A percentile compares a stretch with the other conserved stretches of the same genome.
Evolutionary conservation across 1,140 invertebrate genomes (phyloP).

Genomic region (Drosophila dunni): DNA sequence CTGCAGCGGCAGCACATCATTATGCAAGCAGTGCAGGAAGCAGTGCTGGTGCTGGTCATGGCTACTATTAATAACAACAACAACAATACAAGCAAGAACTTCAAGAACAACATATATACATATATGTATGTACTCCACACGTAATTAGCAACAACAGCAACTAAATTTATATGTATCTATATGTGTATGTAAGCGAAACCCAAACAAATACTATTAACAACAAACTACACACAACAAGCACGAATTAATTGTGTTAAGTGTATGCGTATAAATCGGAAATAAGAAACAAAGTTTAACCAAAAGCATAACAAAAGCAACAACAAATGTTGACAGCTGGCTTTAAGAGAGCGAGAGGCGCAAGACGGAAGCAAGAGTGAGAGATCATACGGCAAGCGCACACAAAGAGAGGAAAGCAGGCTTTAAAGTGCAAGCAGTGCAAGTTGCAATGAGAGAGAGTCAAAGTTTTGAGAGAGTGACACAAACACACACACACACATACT

Average conservation of each 20-base stretch:
- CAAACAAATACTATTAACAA: not conserved
- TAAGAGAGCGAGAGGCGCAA: not conserved
- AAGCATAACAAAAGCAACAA: slow-evolving; percentile 20
- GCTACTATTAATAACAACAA: slow-evolving; percentile 45
- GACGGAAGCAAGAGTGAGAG: not conserved
- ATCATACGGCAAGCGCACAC: not conserved
- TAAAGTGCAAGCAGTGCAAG: not conserved
- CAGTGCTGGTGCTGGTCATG: slow-evolving; percentile 24
- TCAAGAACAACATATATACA: slow-evolving; percentile 12
- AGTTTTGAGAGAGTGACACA: too few relatives aligned
- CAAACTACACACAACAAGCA: slow-evolving; percentile 17
- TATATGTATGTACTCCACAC: slow-evolving; percentile 2
- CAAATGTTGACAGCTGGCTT: slow-evolving; percentile 18
- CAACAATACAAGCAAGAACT: not conserved
- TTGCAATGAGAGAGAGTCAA: not conserved
- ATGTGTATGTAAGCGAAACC: slow-evolving; percentile 13
- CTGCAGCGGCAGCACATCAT: slow-evolving; percentile 37
- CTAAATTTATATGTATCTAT: slow-evolving; percentile 20
- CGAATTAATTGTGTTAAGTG: slow-evolving; percentile 13
- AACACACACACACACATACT: not conserved
- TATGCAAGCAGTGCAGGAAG: slow-evolving; percentile 35
- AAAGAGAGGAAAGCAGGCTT: not conserved
- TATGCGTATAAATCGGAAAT: slow-evolving; percentile 11
- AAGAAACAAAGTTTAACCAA: slow-evolving; percentile 6
- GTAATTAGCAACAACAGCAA: slow-evolving; percentile 7